Base-by-base conservation (phyloP, 2,888 invertebrate genomes). In the Acholoe squamosa region DNA sequence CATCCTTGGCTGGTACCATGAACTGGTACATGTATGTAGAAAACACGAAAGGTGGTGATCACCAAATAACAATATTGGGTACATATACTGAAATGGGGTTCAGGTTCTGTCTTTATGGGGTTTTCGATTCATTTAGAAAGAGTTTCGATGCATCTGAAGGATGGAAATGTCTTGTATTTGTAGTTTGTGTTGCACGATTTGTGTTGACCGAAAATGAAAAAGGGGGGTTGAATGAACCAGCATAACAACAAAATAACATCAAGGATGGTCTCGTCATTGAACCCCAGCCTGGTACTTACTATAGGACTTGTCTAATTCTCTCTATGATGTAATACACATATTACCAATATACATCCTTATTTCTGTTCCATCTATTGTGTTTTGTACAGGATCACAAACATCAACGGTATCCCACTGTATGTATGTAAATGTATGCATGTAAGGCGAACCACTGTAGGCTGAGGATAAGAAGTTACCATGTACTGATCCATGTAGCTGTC, bases 321-420 rank as follows among this genome's bases (percentile, higher is more conserved):
- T 34, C 80, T 80, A 80, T 1, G 80, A 0, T 80, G 80, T 80
- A 80, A 80, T 43, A 80, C 80, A 80, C 80, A 34, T 34, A 80
- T 33, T 43, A 34, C 5, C 33, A 80, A 80, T 43, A 19, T n/a
- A n/a, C 33, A 22, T 80, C 80, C 80, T 80, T 33, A n/a, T 80
- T 80, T 80, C 5, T 80, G 80, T 80, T 80, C 80, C 80, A 22
- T 80, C 80, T 80, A 43, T 80, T 80, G 33, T 80, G 80, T 80
- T 34, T 34, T 43, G 34, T 80, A 43, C 80, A 80, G 80, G 80
- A 80, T 43, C 34, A 80, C 76, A 76, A 76, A 76, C 80, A 80
- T 34, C 43, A 80, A 16, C 25, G 43, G 80, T 80, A 80, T 34
- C 80, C 77, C 80, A 80, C 80, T 80, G 34, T 71, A 76, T 25